Evolutionary conservation across 1,140 invertebrate species (phyloP).

Genomic region (Hirudo medicinalis): DNA sequence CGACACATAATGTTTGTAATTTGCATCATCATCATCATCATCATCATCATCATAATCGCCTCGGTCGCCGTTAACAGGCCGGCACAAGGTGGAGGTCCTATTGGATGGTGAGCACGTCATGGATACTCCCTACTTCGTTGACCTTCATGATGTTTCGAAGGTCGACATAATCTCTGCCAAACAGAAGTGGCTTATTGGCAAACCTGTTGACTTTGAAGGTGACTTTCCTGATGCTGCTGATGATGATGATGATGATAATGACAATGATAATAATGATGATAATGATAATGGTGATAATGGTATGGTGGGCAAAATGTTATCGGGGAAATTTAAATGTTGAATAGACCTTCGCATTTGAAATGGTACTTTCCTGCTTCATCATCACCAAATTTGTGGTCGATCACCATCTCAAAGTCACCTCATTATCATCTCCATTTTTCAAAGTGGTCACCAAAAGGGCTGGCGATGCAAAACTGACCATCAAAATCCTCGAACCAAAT

Average conservation of each 20-base stretch:
- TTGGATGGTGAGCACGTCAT: slow-evolving; percentile 75
- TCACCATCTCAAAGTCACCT: too few species aligned
- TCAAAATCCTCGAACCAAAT: slow-evolving; percentile 71
- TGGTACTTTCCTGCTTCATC: neutral
- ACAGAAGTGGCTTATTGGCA: slow-evolving; percentile 32
- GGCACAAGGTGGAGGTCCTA: slow-evolving; percentile 70
- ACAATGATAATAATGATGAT: neutral
- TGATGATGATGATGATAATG: neutral
- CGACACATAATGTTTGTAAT: too few species aligned
- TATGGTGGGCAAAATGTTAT: too few species aligned
- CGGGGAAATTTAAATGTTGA: neutral
- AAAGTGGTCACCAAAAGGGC: slow-evolving; percentile 72
- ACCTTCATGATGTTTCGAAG: slow-evolving; percentile 78
- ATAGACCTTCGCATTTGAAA: neutral
- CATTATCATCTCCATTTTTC: neutral
- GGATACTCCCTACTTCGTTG: slow-evolving; percentile 89
- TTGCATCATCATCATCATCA: too few species aligned
- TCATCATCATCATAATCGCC: too few species aligned
- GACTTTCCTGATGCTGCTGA: neutral
- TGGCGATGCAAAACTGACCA: slow-evolving; percentile 73
- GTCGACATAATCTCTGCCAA: slow-evolving; percentile 44
- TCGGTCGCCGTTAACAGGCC: slow-evolving; percentile 41
- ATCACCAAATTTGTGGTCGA: too few species aligned
- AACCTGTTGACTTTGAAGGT: slow-evolving; percentile 40
- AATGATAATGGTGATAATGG: neutral